Evolutionary conservation across 2,888 invertebrate genomes (phyloP), one percentile per base, ranked within the genome.

Genomic region (Galerucella pusilla): DNA sequence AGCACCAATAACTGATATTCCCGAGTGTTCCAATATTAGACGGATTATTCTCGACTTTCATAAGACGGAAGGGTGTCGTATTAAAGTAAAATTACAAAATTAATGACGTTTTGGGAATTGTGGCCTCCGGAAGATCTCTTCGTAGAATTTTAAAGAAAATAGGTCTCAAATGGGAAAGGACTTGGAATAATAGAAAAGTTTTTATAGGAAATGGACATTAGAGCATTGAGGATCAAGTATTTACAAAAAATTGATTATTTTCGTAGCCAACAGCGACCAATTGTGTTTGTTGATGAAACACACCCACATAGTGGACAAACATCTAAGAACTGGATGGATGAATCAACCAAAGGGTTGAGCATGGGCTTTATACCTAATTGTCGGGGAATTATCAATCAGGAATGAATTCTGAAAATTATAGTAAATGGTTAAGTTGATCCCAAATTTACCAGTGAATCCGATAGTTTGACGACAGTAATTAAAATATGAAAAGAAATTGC

Each of bases 261-360:
- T 42, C 7, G 65, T 45, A 65, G 65, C 42, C 65, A 46, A 42
- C 46, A 65, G 65, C 65, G 42, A 67, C 28, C 67, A 16, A 67
- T 54, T 25, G 54, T 54, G 46, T 67, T 49, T 67, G 2, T 25
- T 20, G 67, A 67, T 25, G 28, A 52, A 52, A 67, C 20, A 67
- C 52, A 49, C 12, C 35, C 46, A 45, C 45, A 68, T 57, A 68
- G 68, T 57, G 57, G 42, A 57, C 68, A 68, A 2, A 28, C 28
- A 3, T 28, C 28, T 28, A 28, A 28, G 28, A 28, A 28, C 28
- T 57, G 68, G 28, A 57, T 16, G 16, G 42, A 68, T 68, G 68
- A 54, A 14, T 35, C 35, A 25, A 57, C 57, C 68, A 57, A 54
- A 57, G 68, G 68, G 28, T 28, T 28, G 4, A 4, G 2, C 4